Base-by-base conservation (phyloP, 2,113 vertebrate genomes). In the Merops nubicus region DNA sequence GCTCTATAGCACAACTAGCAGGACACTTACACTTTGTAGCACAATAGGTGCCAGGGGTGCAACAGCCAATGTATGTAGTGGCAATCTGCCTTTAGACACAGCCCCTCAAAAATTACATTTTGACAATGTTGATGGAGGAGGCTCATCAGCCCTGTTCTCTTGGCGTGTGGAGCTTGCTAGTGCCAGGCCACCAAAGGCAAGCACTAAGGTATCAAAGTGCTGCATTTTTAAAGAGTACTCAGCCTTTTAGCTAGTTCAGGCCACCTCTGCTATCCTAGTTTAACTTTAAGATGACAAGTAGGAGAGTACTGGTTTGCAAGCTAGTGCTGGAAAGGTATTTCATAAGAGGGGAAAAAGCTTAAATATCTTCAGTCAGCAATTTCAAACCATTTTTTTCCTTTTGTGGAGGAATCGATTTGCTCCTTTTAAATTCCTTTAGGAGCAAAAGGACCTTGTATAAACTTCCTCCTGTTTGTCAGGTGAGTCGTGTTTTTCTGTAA, bases 31-130 rank as follows among this genome's bases (percentile, higher is more conserved):
- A 42, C 91, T 89, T 91, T 89, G 51, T 53, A 70, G 79, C 47
- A 38, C 33, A 51, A 26, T 6, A 54, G n/a, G 9, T 63, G 14
- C 54, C 5, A 5, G 31, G 60, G 23, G 5, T 0, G 0, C 60
- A 69, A 67, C 42, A 64, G 45, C 0, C 0, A 82, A n/a, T 38
- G 1, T 33, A 1, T 20, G 22, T 47, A 73, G 74, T 12, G 17
- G 25, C 1, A 1, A 40, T 60, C 43, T 93, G 72, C 21, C 68
- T 92, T 83, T 67, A 73, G 47, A 14, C 28, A 56, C 14, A 75
- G 43, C 14, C 23, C 11, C n/a, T 72, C 68, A 82, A 31, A 87
- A 80, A 36, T 33, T 12, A 23, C 0, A 2, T 8, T 77, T 56
- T 87, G 33, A 21, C 22, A 33, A 1, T 10, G 8, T 6, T 23